Percentiles rank a stretch among this genome's conserved stretches.
Conservation (phyloP, 2,888 invertebrate genomes). For the Lordiphosa fenestrarum region DNA sequence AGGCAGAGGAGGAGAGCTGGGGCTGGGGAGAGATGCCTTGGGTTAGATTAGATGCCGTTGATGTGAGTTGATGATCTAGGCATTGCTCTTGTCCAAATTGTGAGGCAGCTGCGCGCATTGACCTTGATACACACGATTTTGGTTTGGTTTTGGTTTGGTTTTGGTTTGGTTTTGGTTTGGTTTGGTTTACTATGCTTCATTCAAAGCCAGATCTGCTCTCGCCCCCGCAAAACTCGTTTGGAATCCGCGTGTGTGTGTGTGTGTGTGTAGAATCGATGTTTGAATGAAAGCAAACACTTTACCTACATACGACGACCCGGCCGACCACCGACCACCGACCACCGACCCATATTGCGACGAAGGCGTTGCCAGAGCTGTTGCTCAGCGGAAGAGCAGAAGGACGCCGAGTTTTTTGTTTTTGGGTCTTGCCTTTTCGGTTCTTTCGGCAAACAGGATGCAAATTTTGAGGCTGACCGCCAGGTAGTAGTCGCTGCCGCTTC, state of each 20-base stretch:
- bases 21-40: background rate
- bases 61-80: constrained; percentile 2
- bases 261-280: constrained; percentile 33
- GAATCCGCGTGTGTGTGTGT: constrained; percentile 3
- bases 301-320: constrained; percentile 28
- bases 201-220: constrained; percentile 4
- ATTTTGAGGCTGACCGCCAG: constrained; percentile 39
- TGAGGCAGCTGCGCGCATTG: background rate
- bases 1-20: background rate
- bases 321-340: background rate
- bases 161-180: background rate
- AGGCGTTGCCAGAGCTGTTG: constrained; percentile 18
- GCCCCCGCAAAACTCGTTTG: constrained; percentile 15
- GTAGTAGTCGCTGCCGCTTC: constrained; percentile 26
- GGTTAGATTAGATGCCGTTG: constrained; percentile 7
- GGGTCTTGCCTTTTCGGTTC: background rate
- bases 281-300: constrained; percentile 54
- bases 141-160: constrained; percentile 16
- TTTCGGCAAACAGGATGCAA: constrained; percentile 59
- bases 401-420: constrained; percentile 41
- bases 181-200: constrained; percentile 16
- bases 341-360: constrained; percentile 27
- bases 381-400: constrained; percentile 68
- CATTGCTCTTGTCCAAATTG: constrained; percentile 1
- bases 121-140: constrained; percentile 7